These are phyloP conservation scores for Baccha elongata DNA, from an alignment of 2,888 invertebrate species.

Conservation along the genomic window DNA sequence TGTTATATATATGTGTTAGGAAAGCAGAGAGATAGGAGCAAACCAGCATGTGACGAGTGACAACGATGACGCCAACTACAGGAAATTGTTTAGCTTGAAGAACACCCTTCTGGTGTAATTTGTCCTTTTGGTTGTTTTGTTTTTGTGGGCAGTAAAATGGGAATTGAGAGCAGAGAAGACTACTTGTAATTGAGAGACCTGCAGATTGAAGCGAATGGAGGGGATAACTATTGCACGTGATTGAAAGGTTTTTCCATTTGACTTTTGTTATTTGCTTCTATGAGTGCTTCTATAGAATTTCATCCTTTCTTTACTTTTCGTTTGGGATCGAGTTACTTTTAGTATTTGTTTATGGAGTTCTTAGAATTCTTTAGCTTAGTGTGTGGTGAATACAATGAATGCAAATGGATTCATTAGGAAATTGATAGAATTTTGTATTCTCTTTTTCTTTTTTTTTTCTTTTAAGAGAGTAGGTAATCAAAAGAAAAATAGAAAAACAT, in stretches of 20 bases:
- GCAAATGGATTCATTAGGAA: slow-evolving; percentile 65
- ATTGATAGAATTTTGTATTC: slow-evolving; percentile 31
- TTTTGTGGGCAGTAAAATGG: slow-evolving; percentile 26
- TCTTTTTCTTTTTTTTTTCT: neutral
- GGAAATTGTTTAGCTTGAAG: neutral
- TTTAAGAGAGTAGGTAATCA: neutral
- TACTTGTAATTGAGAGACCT: slow-evolving; percentile 62
- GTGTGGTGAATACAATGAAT: slow-evolving; percentile 57
- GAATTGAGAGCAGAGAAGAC: slow-evolving; percentile 1
- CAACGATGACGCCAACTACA: neutral
- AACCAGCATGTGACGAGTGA: neutral
- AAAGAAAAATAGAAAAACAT: slow-evolving; percentile 10
- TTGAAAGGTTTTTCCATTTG: slow-evolving; percentile 46
- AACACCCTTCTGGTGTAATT: slow-evolving; percentile 61
- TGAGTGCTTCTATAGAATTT: slow-evolving; percentile 14
- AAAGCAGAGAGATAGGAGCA: neutral
- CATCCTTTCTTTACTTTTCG: slow-evolving; percentile 24
- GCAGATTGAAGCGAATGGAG: slow-evolving; percentile 45
- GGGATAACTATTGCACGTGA: slow-evolving; percentile 56
- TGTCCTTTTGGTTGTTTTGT: slow-evolving; percentile 49
- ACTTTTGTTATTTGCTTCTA: slow-evolving; percentile 52
- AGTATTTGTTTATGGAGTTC: slow-evolving; percentile 56
- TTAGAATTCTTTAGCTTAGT: slow-evolving; percentile 25
- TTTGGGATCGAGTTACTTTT: slow-evolving; percentile 48
- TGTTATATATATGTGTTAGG: slow-evolving; percentile 8